Evolutionary conservation across 1,140 invertebrate species (phyloP), one percentile per base, ranked within the genome.

Genomic region (Heliconius hermathena): DNA sequence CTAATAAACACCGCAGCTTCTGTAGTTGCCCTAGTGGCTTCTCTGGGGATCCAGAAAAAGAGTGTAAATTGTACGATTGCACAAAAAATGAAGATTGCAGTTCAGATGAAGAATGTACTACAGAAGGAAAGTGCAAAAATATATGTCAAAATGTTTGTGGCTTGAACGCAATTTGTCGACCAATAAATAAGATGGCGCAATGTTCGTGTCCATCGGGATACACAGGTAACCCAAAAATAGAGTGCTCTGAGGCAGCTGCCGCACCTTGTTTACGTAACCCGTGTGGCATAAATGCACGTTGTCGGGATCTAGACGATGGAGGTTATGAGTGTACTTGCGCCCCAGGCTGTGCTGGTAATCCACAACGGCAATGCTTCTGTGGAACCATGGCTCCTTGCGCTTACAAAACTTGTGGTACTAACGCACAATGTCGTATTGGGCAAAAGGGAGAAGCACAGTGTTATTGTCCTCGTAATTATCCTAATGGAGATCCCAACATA

Each of bases 141-240:
- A 97, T 98, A 4, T 99, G 98, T 87, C 85, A 97, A 33, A 96
- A 97, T 84, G 95, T 96, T 71, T 99, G 98, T 87, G 98, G 98
- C 13, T 91, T 96, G 18, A 98, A 98, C 92, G 98, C 98, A 0
- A 97, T 98, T 83, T 99, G 98, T 87, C 96, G 96, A n/a, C 97
- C 98, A 2, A 95, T 97, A 4, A 96, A 97, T 77, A 95, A 97
- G 83, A 95, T 95, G 82, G 96, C 97, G 0, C 96, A 97, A 83
- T 99, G 98, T 91, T 96, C 97, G 0, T 99, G 98, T 90, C 97
- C 98, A 20, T 97, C 97, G 16, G 97, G 97, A 78, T 98, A 97
- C 88, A 96, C 97, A 83, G 98, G 98, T 77, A 98, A 98, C 94
- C 97, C 98, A 0, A 94, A 95, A 76, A 93, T 97, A 11, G 97